Evolutionary conservation across 2,888 invertebrate genomes (phyloP).

Genomic region (Odontocerum albicorne): DNA sequence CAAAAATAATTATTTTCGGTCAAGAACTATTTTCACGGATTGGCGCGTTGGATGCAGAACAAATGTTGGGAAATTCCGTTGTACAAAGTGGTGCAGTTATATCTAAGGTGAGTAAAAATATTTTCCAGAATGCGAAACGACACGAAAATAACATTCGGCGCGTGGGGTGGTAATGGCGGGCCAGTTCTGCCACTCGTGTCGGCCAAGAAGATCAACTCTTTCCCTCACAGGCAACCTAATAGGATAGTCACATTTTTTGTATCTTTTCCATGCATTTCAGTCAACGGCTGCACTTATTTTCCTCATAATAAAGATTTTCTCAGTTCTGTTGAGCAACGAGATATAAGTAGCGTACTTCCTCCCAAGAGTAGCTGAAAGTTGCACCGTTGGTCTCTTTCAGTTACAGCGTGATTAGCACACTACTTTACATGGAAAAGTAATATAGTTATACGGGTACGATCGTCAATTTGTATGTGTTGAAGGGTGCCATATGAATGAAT

Average conservation of each 20-base stretch:
- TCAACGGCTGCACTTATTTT: not conserved
- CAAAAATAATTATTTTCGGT: too few relatives aligned
- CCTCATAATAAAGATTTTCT: not conserved
- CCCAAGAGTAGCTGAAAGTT: too few relatives aligned
- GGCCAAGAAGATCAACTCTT: not conserved
- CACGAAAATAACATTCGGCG: slow-evolving; percentile 23
- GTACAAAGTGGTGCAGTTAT: slow-evolving; percentile 15
- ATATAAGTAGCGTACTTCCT: too few relatives aligned
- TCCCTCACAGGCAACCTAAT: not conserved
- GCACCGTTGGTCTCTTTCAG: too few relatives aligned
- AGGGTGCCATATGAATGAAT: too few relatives aligned
- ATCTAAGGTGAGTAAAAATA: slow-evolving; percentile 25
- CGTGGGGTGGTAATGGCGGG: slow-evolving; percentile 19
- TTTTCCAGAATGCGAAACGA: slow-evolving; percentile 26
- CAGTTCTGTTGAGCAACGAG: not conserved
- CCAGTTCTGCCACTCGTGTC: slow-evolving; percentile 5
- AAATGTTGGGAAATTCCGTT: slow-evolving; percentile 22
- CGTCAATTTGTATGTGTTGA: too few relatives aligned
- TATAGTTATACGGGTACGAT: too few relatives aligned
- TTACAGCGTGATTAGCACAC: too few relatives aligned
- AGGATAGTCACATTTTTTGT: not conserved
- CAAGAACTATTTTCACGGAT: too few relatives aligned
- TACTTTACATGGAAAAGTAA: too few relatives aligned
- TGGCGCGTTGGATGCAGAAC: slow-evolving; percentile 12
- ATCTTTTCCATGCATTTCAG: not conserved